Percentiles rank a stretch among this genome's conserved stretches.
These are phyloP conservation scores for Platyrinchus mystaceus DNA, from an alignment of 2,797 vertebrate genomes.

Conservation along the genomic window DNA sequence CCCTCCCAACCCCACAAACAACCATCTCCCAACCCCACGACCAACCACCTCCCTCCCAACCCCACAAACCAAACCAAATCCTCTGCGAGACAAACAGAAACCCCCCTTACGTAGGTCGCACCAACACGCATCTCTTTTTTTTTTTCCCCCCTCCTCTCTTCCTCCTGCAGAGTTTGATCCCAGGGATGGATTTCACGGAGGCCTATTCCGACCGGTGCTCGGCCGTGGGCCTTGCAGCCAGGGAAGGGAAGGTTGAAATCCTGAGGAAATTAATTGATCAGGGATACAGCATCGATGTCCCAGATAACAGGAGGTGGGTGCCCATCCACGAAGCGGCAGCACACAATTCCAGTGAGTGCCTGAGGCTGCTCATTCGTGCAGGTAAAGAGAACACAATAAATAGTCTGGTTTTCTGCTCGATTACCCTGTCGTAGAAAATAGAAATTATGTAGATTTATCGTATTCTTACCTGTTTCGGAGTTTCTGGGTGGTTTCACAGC, in stretches of 20 bases:
- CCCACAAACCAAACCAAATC: background rate
- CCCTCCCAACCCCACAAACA: too few species aligned
- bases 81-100: background rate
- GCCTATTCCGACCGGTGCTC: conserved; percentile 88
- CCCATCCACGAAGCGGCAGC: conserved; percentile 91
- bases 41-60: background rate
- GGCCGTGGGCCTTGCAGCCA: conserved; percentile 82
- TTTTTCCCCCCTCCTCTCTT: background rate
- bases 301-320: conserved; percentile 93
- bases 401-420: background rate
- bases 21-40: background rate
- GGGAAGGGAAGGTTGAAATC: conserved; percentile 74
- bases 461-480: background rate
- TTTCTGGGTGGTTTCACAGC: background rate
- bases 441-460: accelerated
- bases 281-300: conserved; percentile 81
- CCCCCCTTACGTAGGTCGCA: accelerated
- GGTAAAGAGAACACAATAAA: conserved; percentile 70
- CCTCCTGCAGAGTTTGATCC: background rate
- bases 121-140: background rate
- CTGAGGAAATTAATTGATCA: conserved; percentile 82
- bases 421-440: background rate
- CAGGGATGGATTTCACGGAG: conserved; percentile 89
- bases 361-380: conserved; percentile 77
- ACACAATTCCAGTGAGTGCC: conserved; percentile 79